Evolutionary conservation across 1,140 invertebrate genomes (phyloP).

Genomic region (Araneus ventricosus): DNA sequence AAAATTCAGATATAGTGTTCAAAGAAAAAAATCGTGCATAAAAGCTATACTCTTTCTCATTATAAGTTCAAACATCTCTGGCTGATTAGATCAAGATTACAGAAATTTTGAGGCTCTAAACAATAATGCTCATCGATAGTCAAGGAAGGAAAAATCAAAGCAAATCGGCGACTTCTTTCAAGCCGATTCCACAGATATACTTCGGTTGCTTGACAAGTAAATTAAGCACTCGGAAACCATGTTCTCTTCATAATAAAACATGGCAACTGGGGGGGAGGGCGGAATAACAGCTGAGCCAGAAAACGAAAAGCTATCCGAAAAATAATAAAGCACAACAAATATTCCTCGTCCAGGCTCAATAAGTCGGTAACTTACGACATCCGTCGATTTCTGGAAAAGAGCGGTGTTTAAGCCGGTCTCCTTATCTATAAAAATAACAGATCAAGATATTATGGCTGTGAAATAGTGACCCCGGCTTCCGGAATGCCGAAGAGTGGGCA

Average conservation of each 20-base stretch:
- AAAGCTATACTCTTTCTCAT: too few species aligned
- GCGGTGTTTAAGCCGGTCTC: background rate
- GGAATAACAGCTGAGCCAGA: background rate
- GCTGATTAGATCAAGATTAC: too few species aligned
- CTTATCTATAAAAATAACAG: slow-evolving; percentile 48
- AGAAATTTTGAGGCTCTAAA: too few species aligned
- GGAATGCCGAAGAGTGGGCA: slow-evolving; percentile 11
- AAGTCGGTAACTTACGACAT: slow-evolving; percentile 13
- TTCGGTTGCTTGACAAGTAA: background rate
- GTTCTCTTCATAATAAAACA: background rate
- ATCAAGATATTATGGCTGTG: slow-evolving; percentile 44
- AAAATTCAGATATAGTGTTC: too few species aligned
- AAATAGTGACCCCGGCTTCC: slow-evolving; percentile 34
- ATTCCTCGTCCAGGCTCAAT: slow-evolving; percentile 7
- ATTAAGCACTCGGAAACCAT: background rate
- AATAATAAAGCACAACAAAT: slow-evolving; percentile 24
- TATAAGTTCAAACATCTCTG: too few species aligned
- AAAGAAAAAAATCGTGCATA: too few species aligned
- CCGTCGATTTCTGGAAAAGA: background rate
- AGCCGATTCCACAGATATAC: background rate
- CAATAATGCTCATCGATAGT: too few species aligned
- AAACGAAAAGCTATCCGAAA: background rate
- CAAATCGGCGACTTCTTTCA: background rate
- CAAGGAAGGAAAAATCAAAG: background rate
- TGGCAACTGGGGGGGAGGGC: background rate